Percentiles rank a stretch among this genome's conserved stretches.
Evolutionary conservation across 1,140 invertebrate genomes (phyloP).

Genomic region (Drosophila jambulina): DNA sequence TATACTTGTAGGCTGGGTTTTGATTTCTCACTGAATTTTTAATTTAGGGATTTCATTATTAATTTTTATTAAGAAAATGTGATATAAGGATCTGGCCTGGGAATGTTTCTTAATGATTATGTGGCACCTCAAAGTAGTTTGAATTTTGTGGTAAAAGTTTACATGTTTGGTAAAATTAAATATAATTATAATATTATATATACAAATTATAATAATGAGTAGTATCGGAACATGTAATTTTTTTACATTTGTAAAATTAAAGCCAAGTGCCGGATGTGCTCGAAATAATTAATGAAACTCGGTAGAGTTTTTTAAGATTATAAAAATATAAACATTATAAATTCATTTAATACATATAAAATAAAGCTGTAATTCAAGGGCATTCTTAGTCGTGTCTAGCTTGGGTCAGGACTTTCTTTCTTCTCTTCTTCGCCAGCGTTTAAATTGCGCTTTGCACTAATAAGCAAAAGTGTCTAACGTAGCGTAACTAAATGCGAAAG

Average conservation of each 20-base stretch:
- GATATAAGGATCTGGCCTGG: too few relatives aligned
- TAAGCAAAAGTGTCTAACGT: conserved; percentile 83
- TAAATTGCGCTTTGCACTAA: conserved; percentile 81
- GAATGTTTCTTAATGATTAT: not conserved
- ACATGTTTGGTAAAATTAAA: not conserved
- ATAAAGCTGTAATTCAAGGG: not conserved
- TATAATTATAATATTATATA: not conserved
- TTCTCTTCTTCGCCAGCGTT: conserved; percentile 46
- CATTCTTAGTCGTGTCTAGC: not conserved
- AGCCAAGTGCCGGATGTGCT: too few relatives aligned
- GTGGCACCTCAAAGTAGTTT: not conserved
- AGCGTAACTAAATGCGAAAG: conserved; percentile 81
- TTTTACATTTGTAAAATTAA: not conserved
- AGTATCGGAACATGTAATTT: not conserved
- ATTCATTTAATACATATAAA: not conserved
- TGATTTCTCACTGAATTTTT: not conserved
- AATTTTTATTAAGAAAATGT: not conserved
- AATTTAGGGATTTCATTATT: not conserved
- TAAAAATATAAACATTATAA: not conserved
- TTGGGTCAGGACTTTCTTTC: not conserved
- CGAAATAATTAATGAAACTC: not conserved
- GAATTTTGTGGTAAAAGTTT: not conserved
- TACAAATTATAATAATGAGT: not conserved
- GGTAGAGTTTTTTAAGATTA: not conserved
- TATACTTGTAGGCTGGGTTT: not conserved